Evolutionary conservation across 1,140 invertebrate genomes (phyloP), one percentile per base, ranked within the genome.

Genomic region (Aleiodes sp.): DNA sequence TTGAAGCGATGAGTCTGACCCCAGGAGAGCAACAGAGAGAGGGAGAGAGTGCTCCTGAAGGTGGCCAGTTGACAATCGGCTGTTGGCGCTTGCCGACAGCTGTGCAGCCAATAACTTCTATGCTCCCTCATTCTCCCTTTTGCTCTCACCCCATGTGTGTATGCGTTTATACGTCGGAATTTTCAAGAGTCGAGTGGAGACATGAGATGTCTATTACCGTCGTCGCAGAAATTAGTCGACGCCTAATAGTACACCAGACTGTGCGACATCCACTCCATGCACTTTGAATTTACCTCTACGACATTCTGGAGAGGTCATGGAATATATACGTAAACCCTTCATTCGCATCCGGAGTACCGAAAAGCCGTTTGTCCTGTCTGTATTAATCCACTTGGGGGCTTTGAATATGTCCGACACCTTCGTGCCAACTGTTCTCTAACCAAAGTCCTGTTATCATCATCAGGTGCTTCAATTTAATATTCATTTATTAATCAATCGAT

Each of bases 101-200:
- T 86, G 84, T 70, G 75, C 68, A 79, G 69, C 80, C 84, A 86
- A 86, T 86, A 86, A 86, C 84, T 84, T 82, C 76, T 75, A 72
- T 39, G 28, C 57, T 31, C 57, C 26, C 26, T 60, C 57, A n/a
- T 19, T 43, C 33, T 64, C 37, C 24, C 31, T 33, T 14, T 37
- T 21, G 10, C 56, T 43, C 29, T 28, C 35, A 46, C 28, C 68
- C 39, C 39, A 7, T 33, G 33, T 7, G 21, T 43, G 39, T 26
- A 64, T 64, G 62, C 19, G 31, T n/a, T 39, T 26, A 52, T 52
- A 24, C 26, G 46, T 52, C 46, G 19, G 41, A 37, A 26, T 63
- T 39, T 35, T 39, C 62, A 28, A 24, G 46, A 21, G 21, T 4
- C 16, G 12, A 7, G 19, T 19, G 29, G 28, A 46, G 29, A 19